Evolutionary conservation across 2,113 vertebrate genomes (phyloP).

Genomic region (Passerina amoena): DNA sequence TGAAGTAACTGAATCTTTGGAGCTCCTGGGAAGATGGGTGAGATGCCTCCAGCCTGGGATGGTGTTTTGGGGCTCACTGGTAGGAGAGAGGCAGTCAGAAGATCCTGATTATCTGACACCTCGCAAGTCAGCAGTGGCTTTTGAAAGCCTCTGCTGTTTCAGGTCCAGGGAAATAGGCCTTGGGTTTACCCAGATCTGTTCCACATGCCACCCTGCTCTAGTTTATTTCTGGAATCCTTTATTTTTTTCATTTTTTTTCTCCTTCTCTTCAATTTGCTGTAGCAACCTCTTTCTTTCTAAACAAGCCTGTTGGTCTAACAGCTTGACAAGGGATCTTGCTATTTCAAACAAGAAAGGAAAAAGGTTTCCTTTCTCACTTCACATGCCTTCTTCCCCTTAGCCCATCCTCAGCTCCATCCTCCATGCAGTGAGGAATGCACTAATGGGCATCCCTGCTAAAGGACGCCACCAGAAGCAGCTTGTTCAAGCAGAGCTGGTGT

Average conservation of each 20-base stretch:
- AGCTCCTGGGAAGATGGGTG: neutral
- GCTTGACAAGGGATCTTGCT: neutral
- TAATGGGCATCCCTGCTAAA: neutral
- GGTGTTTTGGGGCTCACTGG: neutral
- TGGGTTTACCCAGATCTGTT: neutral
- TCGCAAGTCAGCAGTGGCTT: neutral
- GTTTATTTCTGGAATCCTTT: neutral
- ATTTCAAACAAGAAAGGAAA: neutral
- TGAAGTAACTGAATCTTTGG: neutral
- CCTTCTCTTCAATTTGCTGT: neutral
- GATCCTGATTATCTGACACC: neutral
- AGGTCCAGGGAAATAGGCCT: neutral
- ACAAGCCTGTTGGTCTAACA: neutral
- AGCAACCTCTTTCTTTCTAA: neutral
- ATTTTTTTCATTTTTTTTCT: neutral
- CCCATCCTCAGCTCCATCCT: neutral
- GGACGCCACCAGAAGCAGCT: neutral
- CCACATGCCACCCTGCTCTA: neutral
- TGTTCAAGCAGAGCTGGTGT: neutral
- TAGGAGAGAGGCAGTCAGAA: neutral
- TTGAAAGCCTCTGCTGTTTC: neutral
- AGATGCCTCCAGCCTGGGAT: neutral
- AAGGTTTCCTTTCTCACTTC: neutral
- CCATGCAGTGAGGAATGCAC: neutral
- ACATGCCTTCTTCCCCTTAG: neutral